Conservation (phyloP, 2,888 invertebrate species). For the Diarsia brunnea region DNA sequence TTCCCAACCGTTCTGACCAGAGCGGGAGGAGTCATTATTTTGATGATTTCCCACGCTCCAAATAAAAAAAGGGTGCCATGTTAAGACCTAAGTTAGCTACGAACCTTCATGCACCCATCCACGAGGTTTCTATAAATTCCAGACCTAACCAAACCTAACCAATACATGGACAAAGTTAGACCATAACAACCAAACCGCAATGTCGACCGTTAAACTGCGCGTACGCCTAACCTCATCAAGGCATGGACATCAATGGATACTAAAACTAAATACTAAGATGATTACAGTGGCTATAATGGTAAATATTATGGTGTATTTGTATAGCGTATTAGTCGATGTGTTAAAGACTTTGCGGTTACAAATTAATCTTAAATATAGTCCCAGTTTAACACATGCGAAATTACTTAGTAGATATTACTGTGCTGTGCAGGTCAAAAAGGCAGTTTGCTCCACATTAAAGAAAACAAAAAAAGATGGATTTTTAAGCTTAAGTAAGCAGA, state of each 20-base stretch:
- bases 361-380: background rate
- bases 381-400: background rate
- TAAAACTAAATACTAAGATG: conserved; percentile 48
- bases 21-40: too few species aligned
- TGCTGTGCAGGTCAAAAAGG: background rate
- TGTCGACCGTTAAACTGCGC: conserved; percentile 21
- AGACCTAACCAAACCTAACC: conserved; percentile 3
- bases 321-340: background rate
- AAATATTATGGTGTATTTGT: conserved; percentile 26
- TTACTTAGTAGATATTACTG: background rate
- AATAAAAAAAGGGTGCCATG: too few species aligned
- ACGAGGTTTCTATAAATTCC: background rate
- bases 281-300: conserved; percentile 10
- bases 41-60: too few species aligned
- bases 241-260: conserved; percentile 49
- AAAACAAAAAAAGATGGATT: background rate
- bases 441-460: background rate
- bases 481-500: too few species aligned
- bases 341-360: conserved; percentile 19
- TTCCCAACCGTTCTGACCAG: too few species aligned
- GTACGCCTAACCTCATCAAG: conserved; percentile 35
- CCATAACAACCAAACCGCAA: conserved; percentile 50
- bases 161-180: conserved; percentile 34
- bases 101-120: background rate
- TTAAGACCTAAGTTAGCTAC: background rate